Conservation (phyloP, 2,797 vertebrate species). For the Antennarius maculatus region DNA sequence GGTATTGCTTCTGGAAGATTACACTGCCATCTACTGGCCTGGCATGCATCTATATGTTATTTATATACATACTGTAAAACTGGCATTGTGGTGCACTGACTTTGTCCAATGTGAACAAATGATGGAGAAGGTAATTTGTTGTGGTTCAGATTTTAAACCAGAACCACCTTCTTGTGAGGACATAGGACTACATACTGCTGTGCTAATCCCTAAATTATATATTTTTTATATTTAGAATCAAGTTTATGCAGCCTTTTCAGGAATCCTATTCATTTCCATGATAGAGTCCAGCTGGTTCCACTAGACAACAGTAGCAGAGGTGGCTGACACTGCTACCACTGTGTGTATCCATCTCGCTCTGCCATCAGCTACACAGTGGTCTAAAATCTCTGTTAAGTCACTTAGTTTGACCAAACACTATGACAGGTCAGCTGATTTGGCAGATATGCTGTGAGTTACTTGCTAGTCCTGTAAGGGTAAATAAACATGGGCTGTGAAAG, state of each 20-base stretch:
- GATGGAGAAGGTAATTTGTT: no score
- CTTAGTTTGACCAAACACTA: slow-evolving; percentile 36
- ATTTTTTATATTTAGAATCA: slow-evolving; percentile 41
- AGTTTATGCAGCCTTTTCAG: slow-evolving; percentile 17
- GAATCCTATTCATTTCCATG: slow-evolving; percentile 26
- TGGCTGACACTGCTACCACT: slow-evolving; percentile 25
- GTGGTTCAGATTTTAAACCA: no score
- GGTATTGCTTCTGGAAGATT: no score
- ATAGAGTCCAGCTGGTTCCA: slow-evolving; percentile 12
- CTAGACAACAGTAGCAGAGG: slow-evolving; percentile 53
- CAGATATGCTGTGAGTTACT: slow-evolving; percentile 42
- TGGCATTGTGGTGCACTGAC: no score
- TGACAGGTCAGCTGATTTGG: slow-evolving; percentile 24
- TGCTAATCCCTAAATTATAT: neutral
- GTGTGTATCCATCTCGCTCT: slow-evolving; percentile 19
- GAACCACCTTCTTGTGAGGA: no score
- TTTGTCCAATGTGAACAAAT: no score
- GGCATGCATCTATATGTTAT: no score
- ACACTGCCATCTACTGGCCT: no score
- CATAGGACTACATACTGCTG: no score
- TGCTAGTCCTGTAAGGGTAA: slow-evolving; percentile 4
- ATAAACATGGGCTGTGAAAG: slow-evolving; percentile 44
- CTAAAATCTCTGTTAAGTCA: slow-evolving; percentile 48
- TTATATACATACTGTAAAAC: no score
- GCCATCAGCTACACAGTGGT: slow-evolving; percentile 40